Percentiles rank a stretch among this genome's conserved stretches.
Evolutionary conservation across 2,113 vertebrate genomes (phyloP).

Genomic region (Picathartes gymnocephalus): DNA sequence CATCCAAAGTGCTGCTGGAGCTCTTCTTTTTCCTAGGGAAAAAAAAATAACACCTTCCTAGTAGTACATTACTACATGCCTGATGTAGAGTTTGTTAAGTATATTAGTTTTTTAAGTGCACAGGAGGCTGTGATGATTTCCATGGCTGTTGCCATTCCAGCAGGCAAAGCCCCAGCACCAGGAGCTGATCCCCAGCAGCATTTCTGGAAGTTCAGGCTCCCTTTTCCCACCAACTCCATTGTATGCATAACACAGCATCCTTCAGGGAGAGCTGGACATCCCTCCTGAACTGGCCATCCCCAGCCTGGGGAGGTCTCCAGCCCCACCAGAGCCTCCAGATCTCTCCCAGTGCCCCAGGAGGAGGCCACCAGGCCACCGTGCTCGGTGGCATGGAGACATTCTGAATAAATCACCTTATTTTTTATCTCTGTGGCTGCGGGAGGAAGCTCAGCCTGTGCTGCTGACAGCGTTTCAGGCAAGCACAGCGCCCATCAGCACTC

Average conservation of each 20-base stretch:
- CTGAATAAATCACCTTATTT: not conserved
- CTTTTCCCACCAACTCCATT: not conserved
- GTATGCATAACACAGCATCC: not conserved
- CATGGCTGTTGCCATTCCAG: not conserved
- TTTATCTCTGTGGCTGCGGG: not conserved
- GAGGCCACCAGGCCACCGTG: not conserved
- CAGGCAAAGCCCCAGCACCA: not conserved
- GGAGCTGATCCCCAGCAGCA: not conserved
- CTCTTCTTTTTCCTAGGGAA: not conserved
- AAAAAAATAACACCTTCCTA: not conserved
- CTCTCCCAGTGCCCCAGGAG: not conserved
- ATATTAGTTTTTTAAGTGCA: not conserved
- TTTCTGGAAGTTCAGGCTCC: not conserved
- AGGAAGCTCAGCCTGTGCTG: constrained; percentile 8
- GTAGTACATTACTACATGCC: not conserved
- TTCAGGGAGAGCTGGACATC: not conserved
- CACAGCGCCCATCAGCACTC: not conserved
- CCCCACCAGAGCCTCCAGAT: not conserved
- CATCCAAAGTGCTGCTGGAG: not conserved
- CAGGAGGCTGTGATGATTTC: not conserved
- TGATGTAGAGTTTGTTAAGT: not conserved
- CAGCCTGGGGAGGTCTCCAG: not conserved
- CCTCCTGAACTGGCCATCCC: not conserved
- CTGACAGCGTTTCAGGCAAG: not conserved
- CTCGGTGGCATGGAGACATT: not conserved